Conservation (phyloP, 2,888 invertebrate genomes). For the Eupithecia centaureata region DNA sequence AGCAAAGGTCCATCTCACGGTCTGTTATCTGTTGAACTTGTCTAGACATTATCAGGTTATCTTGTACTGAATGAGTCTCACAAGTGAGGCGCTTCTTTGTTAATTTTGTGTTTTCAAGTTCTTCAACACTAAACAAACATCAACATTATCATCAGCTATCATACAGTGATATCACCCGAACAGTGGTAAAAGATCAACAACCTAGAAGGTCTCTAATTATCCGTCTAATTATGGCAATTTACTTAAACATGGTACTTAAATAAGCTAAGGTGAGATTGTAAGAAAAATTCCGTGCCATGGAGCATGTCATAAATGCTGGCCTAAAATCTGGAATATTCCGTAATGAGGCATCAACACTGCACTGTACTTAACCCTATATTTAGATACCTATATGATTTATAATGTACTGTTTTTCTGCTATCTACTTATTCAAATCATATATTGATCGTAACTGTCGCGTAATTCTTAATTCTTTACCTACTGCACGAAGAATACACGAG, state of each 20-base stretch:
- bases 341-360: not conserved
- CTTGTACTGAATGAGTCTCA: conserved; percentile 26
- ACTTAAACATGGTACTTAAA: conserved; percentile 27
- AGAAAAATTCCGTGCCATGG: conserved; percentile 22
- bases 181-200: conserved; percentile 22
- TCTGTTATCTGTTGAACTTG: conserved; percentile 39
- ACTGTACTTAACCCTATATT: not conserved
- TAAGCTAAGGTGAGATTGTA: conserved; percentile 21
- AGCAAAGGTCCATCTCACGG: conserved; percentile 36
- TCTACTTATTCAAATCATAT: not conserved
- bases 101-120: not conserved
- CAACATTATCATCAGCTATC: not conserved
- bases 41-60: conserved; percentile 35
- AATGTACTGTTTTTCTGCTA: not conserved
- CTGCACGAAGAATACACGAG: no score
- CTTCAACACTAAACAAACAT: not conserved
- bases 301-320: conserved; percentile 29
- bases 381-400: not conserved
- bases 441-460: not conserved
- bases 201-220: conserved; percentile 31
- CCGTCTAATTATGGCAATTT: conserved; percentile 35
- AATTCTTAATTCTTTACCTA: no score
- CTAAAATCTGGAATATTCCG: conserved; percentile 40
- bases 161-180: not conserved
- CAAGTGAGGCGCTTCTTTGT: conserved; percentile 1